phyloP scores from a whole-genome alignment of 2,888 invertebrate genomes.

The Nyleta sp. region DNA sequence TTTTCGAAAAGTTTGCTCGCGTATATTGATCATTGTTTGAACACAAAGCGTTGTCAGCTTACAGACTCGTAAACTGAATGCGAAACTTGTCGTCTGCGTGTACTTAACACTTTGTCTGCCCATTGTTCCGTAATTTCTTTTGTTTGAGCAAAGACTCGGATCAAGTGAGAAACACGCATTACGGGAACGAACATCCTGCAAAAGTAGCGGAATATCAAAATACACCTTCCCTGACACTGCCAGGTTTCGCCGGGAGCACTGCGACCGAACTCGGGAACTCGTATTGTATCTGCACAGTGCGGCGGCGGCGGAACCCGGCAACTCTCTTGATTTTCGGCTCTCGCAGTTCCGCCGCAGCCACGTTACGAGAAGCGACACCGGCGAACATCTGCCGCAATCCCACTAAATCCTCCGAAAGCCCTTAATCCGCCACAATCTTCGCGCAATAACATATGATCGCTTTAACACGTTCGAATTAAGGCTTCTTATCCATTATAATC shows the following conservation, averaged over 20 bases:
- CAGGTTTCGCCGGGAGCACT: conserved; percentile 72
- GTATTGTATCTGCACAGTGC: conserved; percentile 75
- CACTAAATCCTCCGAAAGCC: conserved; percentile 74
- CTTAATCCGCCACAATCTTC: conserved; percentile 76
- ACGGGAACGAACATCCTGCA: conserved; percentile 62
- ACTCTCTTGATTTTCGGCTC: conserved; percentile 66
- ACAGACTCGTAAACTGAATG: conserved; percentile 25
- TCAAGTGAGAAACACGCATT: conserved; percentile 55
- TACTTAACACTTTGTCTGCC: conserved; percentile 42
- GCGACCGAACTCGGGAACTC: conserved; percentile 75
- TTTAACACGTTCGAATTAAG: conserved; percentile 69
- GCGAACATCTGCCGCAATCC: conserved; percentile 78
- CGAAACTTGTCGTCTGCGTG: conserved; percentile 44
- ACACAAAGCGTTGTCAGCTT: conserved; percentile 35
- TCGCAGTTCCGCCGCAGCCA: conserved; percentile 44
- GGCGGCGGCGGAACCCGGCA: conserved; percentile 72
- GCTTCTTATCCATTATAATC: too few relatives aligned
- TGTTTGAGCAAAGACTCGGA: conserved; percentile 55
- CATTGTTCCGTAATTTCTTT: conserved; percentile 65
- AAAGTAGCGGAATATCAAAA: conserved; percentile 77
- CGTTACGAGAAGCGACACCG: conserved; percentile 45
- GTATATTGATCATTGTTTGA: too few relatives aligned
- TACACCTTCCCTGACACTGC: conserved; percentile 78
- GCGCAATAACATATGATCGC: conserved; percentile 71
- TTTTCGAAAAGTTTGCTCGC: too few relatives aligned